Base-by-base conservation (phyloP, 2,888 invertebrate species). In the Acanthosepion esculentum region DNA sequence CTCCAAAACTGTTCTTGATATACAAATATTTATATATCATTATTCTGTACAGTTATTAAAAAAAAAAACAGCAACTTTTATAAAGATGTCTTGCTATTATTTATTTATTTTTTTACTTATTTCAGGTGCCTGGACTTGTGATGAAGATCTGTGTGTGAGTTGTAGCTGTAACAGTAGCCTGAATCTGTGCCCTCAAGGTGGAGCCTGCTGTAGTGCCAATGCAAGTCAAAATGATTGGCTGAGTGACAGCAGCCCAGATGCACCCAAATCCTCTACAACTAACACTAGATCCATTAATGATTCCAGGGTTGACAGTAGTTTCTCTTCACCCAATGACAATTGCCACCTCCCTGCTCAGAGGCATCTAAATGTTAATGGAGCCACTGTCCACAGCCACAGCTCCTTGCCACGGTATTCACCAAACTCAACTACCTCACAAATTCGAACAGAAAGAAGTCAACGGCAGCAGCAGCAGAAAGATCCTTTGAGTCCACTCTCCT, bases 381-480 rank as follows among this genome's bases (percentile, higher is more conserved):
- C n/a, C n/a, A 78, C 78, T 78, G 78, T 33, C 78, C 15, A 33
- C 78, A 78, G 78, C 78, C n/a, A 78, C 12, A 78, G 78, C 78
- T 78, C 78, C n/a, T 33, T 78, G 18, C 12, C 78, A n/a, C 78
- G 33, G n/a, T 78, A 78, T 78, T 15, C n/a, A 33, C 78, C 8
- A 12, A 78, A 78, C 78, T 78, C 78, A 78, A 78, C 78, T 78
- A 78, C 78, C 78, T 78, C 78, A 78, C 78, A n/a, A 18, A 78
- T 2, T 78, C 78, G 5, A 78, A 78, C n/a, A n/a, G n/a, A 78
- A n/a, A 78, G n/a, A 78, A 78, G 12, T 78, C 78, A 23, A 59
- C 23, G 97, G 96, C 92, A 96, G 96, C 95, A 96, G 97, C 95
- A 97, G 97, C 95, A 94, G 97, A 53, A 97, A 96, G 95, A 97